Evolutionary conservation across 2,888 invertebrate genomes (phyloP).

Genomic region (Diadromus collaris): DNA sequence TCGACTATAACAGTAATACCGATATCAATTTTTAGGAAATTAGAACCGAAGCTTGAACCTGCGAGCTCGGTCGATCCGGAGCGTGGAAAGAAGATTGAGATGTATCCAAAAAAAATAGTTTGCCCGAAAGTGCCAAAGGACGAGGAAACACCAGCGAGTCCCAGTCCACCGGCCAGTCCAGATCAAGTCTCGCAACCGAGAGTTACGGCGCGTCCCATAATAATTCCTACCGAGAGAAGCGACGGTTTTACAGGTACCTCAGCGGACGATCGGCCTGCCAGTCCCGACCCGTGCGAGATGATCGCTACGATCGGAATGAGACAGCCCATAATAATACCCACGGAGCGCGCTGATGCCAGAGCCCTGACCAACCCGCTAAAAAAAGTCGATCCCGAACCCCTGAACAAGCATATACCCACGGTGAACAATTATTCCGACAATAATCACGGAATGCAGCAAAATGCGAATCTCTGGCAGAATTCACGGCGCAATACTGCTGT

Average conservation of each 20-base stretch:
- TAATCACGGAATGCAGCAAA: constrained; percentile 1
- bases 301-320: constrained; percentile 60
- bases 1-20: not conserved
- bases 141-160: constrained; percentile 80
- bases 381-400: constrained; percentile 49
- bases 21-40: constrained; percentile 38
- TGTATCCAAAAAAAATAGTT: constrained; percentile 30
- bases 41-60: constrained; percentile 50
- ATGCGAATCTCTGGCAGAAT: constrained; percentile 56
- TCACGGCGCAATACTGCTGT: not conserved
- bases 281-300: constrained; percentile 69
- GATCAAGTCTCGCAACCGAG: constrained; percentile 61
- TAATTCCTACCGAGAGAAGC: constrained; percentile 78
- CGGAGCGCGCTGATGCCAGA: constrained; percentile 63
- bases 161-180: constrained; percentile 79
- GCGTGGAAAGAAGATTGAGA: constrained; percentile 37
- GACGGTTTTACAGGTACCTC: constrained; percentile 60
- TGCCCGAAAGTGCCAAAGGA: constrained; percentile 38
- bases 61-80: not conserved
- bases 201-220: constrained; percentile 73
- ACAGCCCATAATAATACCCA: constrained; percentile 71
- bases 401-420: constrained; percentile 22
- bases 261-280: constrained; percentile 67
- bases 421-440: constrained; percentile 46
- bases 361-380: constrained; percentile 42